Conservation (phyloP, 2,888 invertebrate genomes). For the Trypoxylon attenuatum region DNA sequence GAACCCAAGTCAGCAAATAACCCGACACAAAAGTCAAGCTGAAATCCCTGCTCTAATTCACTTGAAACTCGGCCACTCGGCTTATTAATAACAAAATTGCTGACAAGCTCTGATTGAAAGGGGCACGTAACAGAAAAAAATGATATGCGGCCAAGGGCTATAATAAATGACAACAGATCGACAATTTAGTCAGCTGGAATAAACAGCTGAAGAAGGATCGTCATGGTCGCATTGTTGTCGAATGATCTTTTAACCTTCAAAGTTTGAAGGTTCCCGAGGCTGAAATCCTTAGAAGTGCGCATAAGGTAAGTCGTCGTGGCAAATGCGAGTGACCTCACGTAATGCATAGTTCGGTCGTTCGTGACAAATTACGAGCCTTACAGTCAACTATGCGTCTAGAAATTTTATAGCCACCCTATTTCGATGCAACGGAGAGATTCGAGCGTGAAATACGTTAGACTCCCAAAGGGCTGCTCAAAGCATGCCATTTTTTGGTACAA, state of each 20-base stretch:
- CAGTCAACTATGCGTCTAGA: constrained; percentile 22
- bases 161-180: constrained; percentile 24
- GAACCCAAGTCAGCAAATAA: too few relatives aligned
- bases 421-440: constrained; percentile 32
- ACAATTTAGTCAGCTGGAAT: constrained; percentile 11
- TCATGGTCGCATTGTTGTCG: neutral
- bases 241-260: constrained; percentile 44
- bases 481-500: neutral
- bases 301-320: constrained; percentile 54
- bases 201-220: constrained; percentile 9
- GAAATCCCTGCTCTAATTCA: too few relatives aligned
- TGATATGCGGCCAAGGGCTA: constrained; percentile 6
- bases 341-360: constrained; percentile 52
- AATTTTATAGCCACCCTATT: constrained; percentile 18
- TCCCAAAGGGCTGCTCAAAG: neutral
- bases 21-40: too few relatives aligned
- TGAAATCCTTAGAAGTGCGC: constrained; percentile 33
- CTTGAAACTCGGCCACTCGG: too few relatives aligned
- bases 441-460: constrained; percentile 16
- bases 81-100: too few relatives aligned
- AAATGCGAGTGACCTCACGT: constrained; percentile 61
- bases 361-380: constrained; percentile 50
- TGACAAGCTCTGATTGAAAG: too few relatives aligned
- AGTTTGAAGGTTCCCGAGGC: too few relatives aligned
- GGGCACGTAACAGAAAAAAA: constrained; percentile 10